A percentile compares a stretch with the other conserved stretches of the same genome.
phyloP scores from a whole-genome alignment of 2,797 vertebrate species.

The Ctenosaura bakeri region DNA sequence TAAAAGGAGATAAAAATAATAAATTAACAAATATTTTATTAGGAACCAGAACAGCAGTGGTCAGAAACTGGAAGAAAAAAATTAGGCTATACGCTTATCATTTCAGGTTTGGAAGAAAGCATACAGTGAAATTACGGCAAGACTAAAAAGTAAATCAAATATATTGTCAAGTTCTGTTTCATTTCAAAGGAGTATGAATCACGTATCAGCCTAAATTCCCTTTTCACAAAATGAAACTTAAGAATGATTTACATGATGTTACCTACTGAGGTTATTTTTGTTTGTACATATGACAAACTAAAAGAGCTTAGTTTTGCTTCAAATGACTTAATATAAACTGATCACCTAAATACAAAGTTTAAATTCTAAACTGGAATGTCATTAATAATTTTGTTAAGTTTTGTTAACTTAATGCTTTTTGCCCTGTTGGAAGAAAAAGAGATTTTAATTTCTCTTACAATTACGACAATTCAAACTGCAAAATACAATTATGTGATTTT shows the following conservation, averaged over 20 bases:
- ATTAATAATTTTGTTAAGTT: not conserved
- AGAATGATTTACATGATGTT: not conserved
- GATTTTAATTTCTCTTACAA: not conserved
- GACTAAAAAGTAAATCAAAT: not conserved
- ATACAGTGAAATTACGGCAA: not conserved
- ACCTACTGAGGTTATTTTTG: not conserved
- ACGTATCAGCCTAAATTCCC: not conserved
- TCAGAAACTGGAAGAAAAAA: not conserved
- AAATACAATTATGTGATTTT: not conserved
- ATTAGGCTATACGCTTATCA: not conserved
- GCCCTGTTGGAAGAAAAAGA: not conserved
- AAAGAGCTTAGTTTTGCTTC: not conserved
- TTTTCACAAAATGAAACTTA: not conserved
- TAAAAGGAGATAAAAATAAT: not conserved
- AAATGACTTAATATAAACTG: not conserved
- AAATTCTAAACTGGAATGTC: not conserved
- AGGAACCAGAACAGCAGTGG: not conserved
- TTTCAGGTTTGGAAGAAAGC: not conserved
- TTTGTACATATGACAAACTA: not conserved
- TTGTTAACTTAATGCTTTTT: not conserved
- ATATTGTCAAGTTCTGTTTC: not conserved
- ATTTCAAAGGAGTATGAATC: not conserved
- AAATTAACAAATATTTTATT: not conserved
- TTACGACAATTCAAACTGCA: not conserved
- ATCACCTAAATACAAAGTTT: not conserved